These are phyloP conservation scores for Yponomeuta plumbellus DNA, from an alignment of 2,888 invertebrate species.

Conservation along the genomic window DNA sequence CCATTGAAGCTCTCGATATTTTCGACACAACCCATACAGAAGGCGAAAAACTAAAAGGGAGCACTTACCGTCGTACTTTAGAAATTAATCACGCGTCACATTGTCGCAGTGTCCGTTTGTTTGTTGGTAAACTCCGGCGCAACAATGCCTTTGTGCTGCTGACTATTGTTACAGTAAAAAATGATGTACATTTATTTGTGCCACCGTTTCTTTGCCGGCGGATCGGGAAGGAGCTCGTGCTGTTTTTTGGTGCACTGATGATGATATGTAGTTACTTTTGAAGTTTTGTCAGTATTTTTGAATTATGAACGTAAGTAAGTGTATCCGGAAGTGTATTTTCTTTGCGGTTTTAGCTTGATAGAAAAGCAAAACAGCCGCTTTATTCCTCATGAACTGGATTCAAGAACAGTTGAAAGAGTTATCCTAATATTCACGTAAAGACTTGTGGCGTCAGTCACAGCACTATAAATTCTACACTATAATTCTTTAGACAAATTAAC, in stretches of 20 bases:
- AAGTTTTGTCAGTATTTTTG: too few species aligned
- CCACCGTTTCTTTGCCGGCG: neutral
- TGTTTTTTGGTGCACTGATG: conserved; percentile 22
- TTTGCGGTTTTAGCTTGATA: too few species aligned
- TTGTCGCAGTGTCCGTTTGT: conserved; percentile 38
- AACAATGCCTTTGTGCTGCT: conserved; percentile 45
- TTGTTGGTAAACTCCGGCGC: conserved; percentile 67
- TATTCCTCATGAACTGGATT: too few species aligned
- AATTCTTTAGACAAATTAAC: too few species aligned
- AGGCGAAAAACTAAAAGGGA: conserved; percentile 31
- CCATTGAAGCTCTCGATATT: conserved; percentile 24
- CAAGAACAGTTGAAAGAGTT: too few species aligned
- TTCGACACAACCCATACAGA: conserved; percentile 24
- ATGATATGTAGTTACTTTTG: too few species aligned
- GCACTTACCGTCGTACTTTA: conserved; percentile 52
- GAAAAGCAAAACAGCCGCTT: too few species aligned
- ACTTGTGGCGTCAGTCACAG: too few species aligned
- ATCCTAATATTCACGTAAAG: too few species aligned
- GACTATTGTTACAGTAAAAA: conserved; percentile 22
- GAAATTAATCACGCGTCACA: conserved; percentile 65
- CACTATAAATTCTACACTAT: too few species aligned
- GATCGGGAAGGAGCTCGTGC: conserved; percentile 36
- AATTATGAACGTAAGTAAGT: too few species aligned
- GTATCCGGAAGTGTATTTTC: too few species aligned
- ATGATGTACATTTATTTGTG: conserved; percentile 24